Percentiles rank a stretch among this genome's conserved stretches.
These are phyloP conservation scores for Stegophylla sp. DNA, from an alignment of 2,888 invertebrate species.

Conservation along the genomic window DNA sequence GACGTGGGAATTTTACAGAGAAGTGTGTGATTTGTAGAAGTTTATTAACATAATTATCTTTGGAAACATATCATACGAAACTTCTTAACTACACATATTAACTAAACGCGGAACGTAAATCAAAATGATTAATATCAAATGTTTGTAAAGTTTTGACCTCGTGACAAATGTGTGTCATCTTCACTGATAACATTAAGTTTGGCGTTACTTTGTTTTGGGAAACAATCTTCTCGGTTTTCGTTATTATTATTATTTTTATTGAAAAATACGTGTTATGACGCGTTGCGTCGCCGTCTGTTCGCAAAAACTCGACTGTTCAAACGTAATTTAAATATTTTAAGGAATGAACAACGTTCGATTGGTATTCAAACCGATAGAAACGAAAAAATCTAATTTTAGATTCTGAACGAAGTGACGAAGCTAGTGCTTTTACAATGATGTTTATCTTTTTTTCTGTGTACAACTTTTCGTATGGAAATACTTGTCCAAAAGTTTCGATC, in stretches of 20 bases:
- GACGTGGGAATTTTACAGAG: neutral
- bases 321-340: neutral
- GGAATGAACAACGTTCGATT: neutral
- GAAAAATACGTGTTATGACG: neutral
- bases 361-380: neutral
- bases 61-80: conserved; percentile 33
- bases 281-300: neutral
- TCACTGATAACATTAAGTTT: conserved; percentile 39
- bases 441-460: too few species aligned
- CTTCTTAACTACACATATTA: conserved; percentile 15
- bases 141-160: conserved; percentile 49
- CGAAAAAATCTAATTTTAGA: too few species aligned
- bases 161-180: conserved; percentile 46
- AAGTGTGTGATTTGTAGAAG: conserved; percentile 25
- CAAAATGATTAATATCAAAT: conserved; percentile 41
- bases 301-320: neutral
- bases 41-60: conserved; percentile 39
- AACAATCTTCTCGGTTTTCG: neutral
- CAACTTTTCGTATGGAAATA: too few species aligned
- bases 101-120: conserved; percentile 44
- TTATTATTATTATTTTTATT: neutral
- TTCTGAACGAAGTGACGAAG: too few species aligned
- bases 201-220: conserved; percentile 27
- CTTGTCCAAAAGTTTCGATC: too few species aligned
- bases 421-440: too few species aligned